Evolutionary conservation across 2,797 vertebrate species (phyloP).

Genomic region (Tapera naevia): DNA sequence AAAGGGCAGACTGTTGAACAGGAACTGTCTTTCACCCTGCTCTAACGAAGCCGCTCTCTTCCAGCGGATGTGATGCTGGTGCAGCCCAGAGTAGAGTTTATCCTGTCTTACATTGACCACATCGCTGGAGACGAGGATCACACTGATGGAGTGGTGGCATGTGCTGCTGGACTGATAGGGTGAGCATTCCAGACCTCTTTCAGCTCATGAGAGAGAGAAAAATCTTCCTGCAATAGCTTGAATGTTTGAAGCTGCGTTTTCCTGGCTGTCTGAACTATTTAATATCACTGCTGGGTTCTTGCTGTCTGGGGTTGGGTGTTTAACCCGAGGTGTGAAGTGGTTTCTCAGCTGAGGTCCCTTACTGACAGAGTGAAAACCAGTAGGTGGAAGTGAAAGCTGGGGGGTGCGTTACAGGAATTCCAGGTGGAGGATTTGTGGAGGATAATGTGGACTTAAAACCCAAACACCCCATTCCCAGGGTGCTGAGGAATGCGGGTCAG

Average conservation of each 20-base stretch:
- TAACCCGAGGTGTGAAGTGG: background rate
- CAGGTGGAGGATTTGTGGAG: background rate
- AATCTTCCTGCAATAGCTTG: background rate
- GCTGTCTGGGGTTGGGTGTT: accelerated
- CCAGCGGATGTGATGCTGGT: slow-evolving; percentile 97
- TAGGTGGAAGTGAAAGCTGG: background rate
- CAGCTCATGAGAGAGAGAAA: accelerated
- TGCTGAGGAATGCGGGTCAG: accelerated
- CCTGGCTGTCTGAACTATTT: background rate
- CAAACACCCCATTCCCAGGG: accelerated
- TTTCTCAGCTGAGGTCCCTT: background rate
- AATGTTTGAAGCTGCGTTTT: background rate
- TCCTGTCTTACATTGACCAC: slow-evolving; percentile 97
- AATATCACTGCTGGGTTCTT: background rate
- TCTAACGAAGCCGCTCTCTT: background rate
- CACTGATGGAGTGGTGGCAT: slow-evolving; percentile 93
- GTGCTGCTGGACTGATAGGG: slow-evolving; percentile 94
- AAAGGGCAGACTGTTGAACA: accelerated
- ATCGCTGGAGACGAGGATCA: slow-evolving; percentile 97
- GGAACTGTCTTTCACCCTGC: background rate
- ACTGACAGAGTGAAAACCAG: background rate
- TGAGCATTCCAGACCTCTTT: slow-evolving; percentile 34
- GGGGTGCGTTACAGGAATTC: accelerated
- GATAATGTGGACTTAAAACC: background rate
- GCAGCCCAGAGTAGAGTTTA: slow-evolving; percentile 96